A percentile compares a stretch with the other conserved stretches of the same genome.
Evolutionary conservation across 2,888 invertebrate genomes (phyloP).

Genomic region (Eupeodes latifasciatus): DNA sequence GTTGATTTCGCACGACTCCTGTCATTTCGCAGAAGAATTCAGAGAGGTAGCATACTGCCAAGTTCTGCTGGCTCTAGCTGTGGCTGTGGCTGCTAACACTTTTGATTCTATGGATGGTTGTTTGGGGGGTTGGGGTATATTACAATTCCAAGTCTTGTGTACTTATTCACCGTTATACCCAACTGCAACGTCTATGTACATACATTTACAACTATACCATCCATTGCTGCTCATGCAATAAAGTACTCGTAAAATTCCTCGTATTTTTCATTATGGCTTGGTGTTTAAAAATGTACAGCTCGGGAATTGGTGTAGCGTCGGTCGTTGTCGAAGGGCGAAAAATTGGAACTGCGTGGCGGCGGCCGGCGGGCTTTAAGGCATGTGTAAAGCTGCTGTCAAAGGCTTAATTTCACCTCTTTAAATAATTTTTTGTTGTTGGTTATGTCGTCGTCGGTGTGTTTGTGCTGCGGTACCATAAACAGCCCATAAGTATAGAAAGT

Average conservation of each 20-base stretch:
- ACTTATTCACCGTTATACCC: conserved; percentile 23
- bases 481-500: conserved; percentile 40
- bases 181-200: conserved; percentile 1
- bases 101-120: not conserved
- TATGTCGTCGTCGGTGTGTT: conserved; percentile 40
- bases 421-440: conserved; percentile 52
- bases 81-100: conserved; percentile 22
- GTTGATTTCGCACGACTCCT: conserved; percentile 73
- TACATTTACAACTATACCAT: not conserved
- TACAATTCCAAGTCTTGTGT: conserved; percentile 17
- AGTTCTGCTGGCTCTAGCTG: not conserved
- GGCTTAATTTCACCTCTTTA: conserved; percentile 55
- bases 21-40: conserved; percentile 62
- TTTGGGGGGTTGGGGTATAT: not conserved
- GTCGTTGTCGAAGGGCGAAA: no score
- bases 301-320: not conserved
- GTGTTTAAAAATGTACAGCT: not conserved
- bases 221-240: conserved; percentile 44
- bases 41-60: conserved; percentile 17
- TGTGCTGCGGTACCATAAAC: conserved; percentile 24
- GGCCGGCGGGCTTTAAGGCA: not conserved
- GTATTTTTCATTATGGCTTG: conserved; percentile 52
- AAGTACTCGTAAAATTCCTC: conserved; percentile 72
- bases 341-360: not conserved
- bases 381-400: conserved; percentile 55